A percentile compares a stretch with the other conserved stretches of the same genome.
Evolutionary conservation across 2,888 invertebrate genomes (phyloP).

Genomic region (Anthrax anthrax): DNA sequence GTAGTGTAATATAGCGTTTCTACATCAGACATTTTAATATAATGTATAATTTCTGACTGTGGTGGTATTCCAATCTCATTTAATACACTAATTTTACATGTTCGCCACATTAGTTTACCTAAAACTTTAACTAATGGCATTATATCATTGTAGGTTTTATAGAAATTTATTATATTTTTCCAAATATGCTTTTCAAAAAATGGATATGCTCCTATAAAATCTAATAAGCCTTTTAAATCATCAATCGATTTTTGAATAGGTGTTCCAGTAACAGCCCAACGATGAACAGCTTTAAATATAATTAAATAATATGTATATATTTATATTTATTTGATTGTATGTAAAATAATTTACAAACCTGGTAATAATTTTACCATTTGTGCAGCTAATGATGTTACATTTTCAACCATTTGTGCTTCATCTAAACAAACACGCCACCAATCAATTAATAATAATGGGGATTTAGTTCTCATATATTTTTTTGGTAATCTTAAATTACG

Average conservation of each 20-base stretch:
- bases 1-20: slow-evolving; percentile 59
- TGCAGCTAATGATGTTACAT: slow-evolving; percentile 40
- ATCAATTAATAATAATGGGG: slow-evolving; percentile 50
- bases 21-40: slow-evolving; percentile 51
- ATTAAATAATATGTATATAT: background rate
- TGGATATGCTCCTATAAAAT: slow-evolving; percentile 31
- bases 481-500: slow-evolving; percentile 41
- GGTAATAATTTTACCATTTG: slow-evolving; percentile 29
- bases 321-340: too few species aligned
- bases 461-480: slow-evolving; percentile 45
- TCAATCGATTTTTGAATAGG: slow-evolving; percentile 45
- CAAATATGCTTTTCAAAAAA: slow-evolving; percentile 20
- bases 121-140: slow-evolving; percentile 36
- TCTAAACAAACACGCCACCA: slow-evolving; percentile 70
- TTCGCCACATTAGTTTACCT: slow-evolving; percentile 50
- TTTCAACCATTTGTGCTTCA: slow-evolving; percentile 69
- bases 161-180: slow-evolving; percentile 15
- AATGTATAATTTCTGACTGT: slow-evolving; percentile 43
- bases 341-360: slow-evolving; percentile 16
- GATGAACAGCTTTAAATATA: slow-evolving; percentile 37
- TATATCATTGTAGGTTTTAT: slow-evolving; percentile 4
- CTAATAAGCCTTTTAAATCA: slow-evolving; percentile 33
- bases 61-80: slow-evolving; percentile 51
- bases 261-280: slow-evolving; percentile 67
- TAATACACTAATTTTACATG: slow-evolving; percentile 49